A percentile compares a stretch with the other conserved stretches of the same genome.
Conservation (phyloP, 2,113 vertebrate genomes). For the Microcebus tavaratra region DNA sequence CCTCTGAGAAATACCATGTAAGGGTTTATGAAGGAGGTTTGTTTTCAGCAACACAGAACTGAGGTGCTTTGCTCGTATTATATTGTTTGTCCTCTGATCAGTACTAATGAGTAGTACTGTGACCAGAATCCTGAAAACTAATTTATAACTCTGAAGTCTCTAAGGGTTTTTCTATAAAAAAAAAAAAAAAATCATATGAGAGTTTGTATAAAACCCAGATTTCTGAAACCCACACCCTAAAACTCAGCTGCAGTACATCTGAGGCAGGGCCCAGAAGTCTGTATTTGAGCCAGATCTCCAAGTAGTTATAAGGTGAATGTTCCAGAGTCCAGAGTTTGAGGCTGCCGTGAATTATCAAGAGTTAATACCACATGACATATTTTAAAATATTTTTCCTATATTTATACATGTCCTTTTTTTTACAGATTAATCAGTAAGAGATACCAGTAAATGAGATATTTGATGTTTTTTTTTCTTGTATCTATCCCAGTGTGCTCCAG, state of each 20-base stretch:
- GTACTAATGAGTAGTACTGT: neutral
- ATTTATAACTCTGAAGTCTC: neutral
- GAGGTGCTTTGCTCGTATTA: neutral
- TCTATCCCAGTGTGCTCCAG: neutral
- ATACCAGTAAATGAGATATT: neutral
- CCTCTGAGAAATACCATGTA: neutral
- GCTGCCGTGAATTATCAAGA: neutral
- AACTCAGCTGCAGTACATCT: neutral
- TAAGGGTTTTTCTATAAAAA: neutral
- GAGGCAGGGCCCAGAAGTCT: neutral
- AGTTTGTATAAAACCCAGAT: conserved; percentile 12
- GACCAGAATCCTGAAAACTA: neutral
- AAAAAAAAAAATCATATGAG: neutral
- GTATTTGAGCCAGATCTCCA: neutral
- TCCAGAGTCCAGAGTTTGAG: neutral
- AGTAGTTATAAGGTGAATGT: neutral
- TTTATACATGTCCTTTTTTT: conserved; percentile 4
- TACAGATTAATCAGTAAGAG: neutral
- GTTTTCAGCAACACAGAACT: neutral
- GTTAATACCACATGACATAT: neutral
- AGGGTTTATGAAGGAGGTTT: neutral
- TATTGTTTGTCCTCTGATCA: neutral
- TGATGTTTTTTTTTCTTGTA: neutral
- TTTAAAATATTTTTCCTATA: neutral
- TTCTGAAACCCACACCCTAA: neutral